Evolutionary conservation across 1,140 invertebrate genomes (phyloP).

Genomic region (Zophobas atratus): DNA sequence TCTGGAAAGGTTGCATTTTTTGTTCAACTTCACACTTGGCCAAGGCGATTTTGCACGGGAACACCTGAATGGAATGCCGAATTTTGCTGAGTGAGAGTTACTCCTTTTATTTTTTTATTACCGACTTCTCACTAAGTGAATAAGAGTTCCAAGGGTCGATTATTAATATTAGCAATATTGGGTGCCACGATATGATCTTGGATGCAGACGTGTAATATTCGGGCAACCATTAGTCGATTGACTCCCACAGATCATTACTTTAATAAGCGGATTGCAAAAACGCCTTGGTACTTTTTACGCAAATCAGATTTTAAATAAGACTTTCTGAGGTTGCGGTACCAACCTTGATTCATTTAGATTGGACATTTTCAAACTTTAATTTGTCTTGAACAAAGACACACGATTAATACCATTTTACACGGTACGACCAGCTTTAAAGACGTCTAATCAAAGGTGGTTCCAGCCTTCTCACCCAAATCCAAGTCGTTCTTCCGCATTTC

Average conservation of each 20-base stretch:
- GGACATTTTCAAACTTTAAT: too few species aligned
- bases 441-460: neutral
- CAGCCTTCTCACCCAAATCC: neutral
- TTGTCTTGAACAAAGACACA: too few species aligned
- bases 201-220: slow-evolving; percentile 6
- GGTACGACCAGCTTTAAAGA: neutral
- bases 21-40: too few species aligned
- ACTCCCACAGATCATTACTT: slow-evolving; percentile 18
- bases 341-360: too few species aligned
- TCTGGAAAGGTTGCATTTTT: too few species aligned
- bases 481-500: neutral
- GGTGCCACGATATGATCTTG: slow-evolving; percentile 1
- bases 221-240: slow-evolving; percentile 4
- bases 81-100: too few species aligned
- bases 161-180: neutral
- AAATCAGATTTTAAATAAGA: slow-evolving; percentile 8
- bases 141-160: neutral
- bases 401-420: too few species aligned
- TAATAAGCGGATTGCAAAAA: slow-evolving; percentile 24
- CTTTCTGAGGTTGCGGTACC: neutral
- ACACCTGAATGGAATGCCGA: too few species aligned
- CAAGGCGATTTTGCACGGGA: too few species aligned
- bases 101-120: too few species aligned
- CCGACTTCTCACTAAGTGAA: neutral
- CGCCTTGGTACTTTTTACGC: slow-evolving; percentile 8